These are phyloP conservation scores for Caranx ignobilis DNA, from an alignment of 2,113 vertebrate species.

Conservation along the genomic window DNA sequence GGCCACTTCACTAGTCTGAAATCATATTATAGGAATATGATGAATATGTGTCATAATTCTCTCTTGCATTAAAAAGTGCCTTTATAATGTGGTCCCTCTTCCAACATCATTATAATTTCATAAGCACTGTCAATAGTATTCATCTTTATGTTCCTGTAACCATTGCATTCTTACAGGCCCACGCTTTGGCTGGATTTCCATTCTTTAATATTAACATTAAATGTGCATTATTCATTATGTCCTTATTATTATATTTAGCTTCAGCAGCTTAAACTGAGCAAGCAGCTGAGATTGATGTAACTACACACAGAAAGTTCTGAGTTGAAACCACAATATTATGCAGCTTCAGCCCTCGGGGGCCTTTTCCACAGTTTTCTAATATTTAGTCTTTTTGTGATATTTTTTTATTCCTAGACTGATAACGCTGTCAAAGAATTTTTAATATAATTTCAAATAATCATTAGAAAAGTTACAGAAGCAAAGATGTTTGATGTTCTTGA, in stretches of 20 bases:
- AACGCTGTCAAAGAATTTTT: neutral
- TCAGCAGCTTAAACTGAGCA: slow-evolving; percentile 32
- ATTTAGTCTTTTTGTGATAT: slow-evolving; percentile 18
- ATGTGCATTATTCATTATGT: slow-evolving; percentile 60
- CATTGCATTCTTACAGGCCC: slow-evolving; percentile 11
- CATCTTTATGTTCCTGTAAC: slow-evolving; percentile 27
- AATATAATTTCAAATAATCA: neutral
- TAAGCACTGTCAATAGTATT: slow-evolving; percentile 59
- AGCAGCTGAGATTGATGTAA: slow-evolving; percentile 31
- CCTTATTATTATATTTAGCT: slow-evolving; percentile 57
- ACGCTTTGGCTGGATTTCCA: slow-evolving; percentile 19
- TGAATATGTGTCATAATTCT: slow-evolving; percentile 15
- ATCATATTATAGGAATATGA: slow-evolving; percentile 27
- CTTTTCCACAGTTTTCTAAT: slow-evolving; percentile 1
- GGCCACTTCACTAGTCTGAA: neutral
- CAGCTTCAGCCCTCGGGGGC: neutral
- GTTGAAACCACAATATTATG: slow-evolving; percentile 21
- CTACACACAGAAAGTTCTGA: neutral
- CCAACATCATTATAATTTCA: slow-evolving; percentile 53
- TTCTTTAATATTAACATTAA: slow-evolving; percentile 62
- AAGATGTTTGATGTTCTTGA: neutral
- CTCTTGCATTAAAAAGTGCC: slow-evolving; percentile 20
- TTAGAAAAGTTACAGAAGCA: neutral
- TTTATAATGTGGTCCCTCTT: slow-evolving; percentile 44
- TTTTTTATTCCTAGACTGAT: neutral